phyloP scores from a whole-genome alignment of 2,888 invertebrate species.

The Strigamia crassipes region DNA sequence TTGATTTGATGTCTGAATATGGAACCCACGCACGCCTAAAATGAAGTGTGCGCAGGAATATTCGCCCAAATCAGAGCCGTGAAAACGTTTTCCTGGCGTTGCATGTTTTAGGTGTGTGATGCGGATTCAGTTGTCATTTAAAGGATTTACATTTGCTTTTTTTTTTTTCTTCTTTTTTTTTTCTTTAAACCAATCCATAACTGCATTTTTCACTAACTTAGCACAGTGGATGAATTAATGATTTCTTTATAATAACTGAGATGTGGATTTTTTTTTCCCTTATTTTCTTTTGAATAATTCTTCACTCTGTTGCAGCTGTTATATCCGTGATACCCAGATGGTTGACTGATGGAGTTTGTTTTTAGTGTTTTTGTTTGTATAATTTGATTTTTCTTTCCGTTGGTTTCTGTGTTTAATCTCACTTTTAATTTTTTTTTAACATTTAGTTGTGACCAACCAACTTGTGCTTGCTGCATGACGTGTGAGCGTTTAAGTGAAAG shows the following conservation, averaged over 20 bases:
- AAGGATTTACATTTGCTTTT: background rate
- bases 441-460: slow-evolving; percentile 1
- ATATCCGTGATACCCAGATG: slow-evolving; percentile 5
- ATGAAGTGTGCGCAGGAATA: background rate
- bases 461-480: slow-evolving; percentile 6
- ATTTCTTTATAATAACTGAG: background rate
- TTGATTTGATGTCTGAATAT: background rate
- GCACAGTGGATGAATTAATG: background rate
- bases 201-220: background rate
- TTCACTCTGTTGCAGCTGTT: slow-evolving; percentile 21
- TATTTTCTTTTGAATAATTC: background rate
- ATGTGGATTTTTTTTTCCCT: background rate
- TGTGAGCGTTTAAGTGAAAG: slow-evolving; percentile 12
- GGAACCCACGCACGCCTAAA: background rate
- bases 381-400: background rate
- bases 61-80: slow-evolving; percentile 38
- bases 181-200: background rate
- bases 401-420: background rate
- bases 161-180: background rate
- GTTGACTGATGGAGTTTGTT: slow-evolving; percentile 14
- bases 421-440: background rate
- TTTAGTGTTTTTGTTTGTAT: background rate
- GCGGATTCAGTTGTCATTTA: slow-evolving; percentile 48
- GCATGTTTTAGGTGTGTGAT: slow-evolving; percentile 19
- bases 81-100: slow-evolving; percentile 45